Base-by-base conservation (phyloP, 1,140 invertebrate genomes). In the Stenopsyche tienmushanensis region DNA sequence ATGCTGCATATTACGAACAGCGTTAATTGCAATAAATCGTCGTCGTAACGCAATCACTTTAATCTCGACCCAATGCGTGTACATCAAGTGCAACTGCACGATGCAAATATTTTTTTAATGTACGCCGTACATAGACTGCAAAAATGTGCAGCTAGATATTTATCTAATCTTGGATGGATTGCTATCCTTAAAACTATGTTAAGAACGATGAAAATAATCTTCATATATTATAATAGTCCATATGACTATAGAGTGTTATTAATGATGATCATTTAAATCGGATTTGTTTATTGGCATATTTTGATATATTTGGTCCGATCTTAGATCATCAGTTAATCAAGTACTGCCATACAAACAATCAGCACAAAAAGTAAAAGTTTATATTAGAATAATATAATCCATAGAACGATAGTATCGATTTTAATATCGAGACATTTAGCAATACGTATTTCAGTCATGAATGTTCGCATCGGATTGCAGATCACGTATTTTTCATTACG, bases 21-120 rank as follows among this genome's bases (percentile, higher is more conserved):
- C 54, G 54, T 57, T 57, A 57, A 57, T 57, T 57, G 54, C 54
- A 34, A 57, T 57, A 57, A 57, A 57, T 57, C 54, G 54, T 42
- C 54, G 39, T 20, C 54, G 20, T 57, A 57, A 57, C 34, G 34
- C 54, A 57, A 57, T 57, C 34, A 42, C 54, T 53, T 20, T 7
- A 34, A 34, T 34, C 29, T 34, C 5, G 5, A 13, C 29, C 29
- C 29, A 5, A 5, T 5, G 29, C 29, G 29, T 34, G 5, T 34
- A 34, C 13, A 5, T 7, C 29, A 13, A 5, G 29, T 13, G 29
- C 29, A 34, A 7, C 29, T 7, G 13, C 29, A 34, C 13, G 5
- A 34, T 34, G 29, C 29, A 13, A 34, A 34, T 13, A 34, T 34
- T 34, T 5, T 34, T 34, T n/a, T n/a, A n/a, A 34, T 13, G 29